Evolutionary conservation across 2,113 vertebrate genomes (phyloP).

Genomic region (Cervus canadensis): DNA sequence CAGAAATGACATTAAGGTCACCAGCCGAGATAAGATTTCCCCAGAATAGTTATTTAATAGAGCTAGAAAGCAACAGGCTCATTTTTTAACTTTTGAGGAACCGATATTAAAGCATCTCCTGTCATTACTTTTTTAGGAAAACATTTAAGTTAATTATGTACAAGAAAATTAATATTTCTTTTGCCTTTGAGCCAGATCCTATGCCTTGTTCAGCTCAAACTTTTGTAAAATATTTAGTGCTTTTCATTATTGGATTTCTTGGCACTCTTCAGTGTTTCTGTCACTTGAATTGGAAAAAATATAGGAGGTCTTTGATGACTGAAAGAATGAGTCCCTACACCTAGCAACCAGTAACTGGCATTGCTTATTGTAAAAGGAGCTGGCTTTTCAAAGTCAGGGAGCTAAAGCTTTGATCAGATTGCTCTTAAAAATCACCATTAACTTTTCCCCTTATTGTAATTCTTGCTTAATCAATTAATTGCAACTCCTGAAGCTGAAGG

Average conservation of each 20-base stretch:
- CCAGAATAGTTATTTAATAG: background rate
- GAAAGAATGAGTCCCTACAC: background rate
- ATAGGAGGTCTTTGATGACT: slow-evolving; percentile 24
- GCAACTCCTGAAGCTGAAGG: background rate
- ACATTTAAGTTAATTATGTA: slow-evolving; percentile 19
- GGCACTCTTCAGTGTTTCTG: background rate
- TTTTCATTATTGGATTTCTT: slow-evolving; percentile 49
- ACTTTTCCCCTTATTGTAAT: background rate
- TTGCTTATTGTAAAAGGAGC: background rate
- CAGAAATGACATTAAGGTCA: background rate
- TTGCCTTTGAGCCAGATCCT: background rate
- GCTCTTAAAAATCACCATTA: slow-evolving; percentile 13
- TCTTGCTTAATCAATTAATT: slow-evolving; percentile 44
- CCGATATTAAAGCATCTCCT: background rate
- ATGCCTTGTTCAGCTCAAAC: background rate
- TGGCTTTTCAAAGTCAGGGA: slow-evolving; percentile 33
- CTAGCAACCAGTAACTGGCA: background rate
- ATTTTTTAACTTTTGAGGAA: background rate
- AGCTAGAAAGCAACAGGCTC: background rate
- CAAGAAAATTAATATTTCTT: slow-evolving; percentile 25
- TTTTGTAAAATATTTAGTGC: background rate
- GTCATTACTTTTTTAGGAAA: slow-evolving; percentile 25
- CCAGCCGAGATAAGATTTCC: background rate
- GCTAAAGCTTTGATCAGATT: slow-evolving; percentile 36
- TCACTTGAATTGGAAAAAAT: slow-evolving; percentile 49